These are phyloP conservation scores for Lasioglossum calceatum DNA, from an alignment of 2,888 invertebrate genomes.

Conservation along the genomic window DNA sequence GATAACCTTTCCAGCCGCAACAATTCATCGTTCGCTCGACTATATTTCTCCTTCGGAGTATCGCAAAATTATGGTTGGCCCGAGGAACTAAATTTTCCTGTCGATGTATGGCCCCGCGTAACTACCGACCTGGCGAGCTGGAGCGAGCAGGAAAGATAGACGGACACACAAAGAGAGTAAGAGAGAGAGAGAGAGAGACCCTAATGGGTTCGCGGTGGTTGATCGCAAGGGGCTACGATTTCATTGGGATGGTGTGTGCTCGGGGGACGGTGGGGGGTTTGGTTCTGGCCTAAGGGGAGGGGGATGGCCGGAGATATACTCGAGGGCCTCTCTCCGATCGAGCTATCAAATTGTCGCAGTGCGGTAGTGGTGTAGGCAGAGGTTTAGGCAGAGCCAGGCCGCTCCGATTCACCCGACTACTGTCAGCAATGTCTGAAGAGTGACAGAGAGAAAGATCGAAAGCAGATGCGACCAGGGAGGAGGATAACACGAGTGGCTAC, in stretches of 20 bases:
- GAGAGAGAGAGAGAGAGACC: constrained; percentile 10
- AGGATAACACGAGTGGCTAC: constrained; percentile 60
- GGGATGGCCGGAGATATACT: constrained; percentile 56
- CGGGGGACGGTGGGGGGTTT: constrained; percentile 10
- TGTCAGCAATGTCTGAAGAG: constrained; percentile 70
- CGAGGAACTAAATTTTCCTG: constrained; percentile 61
- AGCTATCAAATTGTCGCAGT: constrained; percentile 83
- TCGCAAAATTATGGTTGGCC: constrained; percentile 53
- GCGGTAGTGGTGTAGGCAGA: constrained; percentile 80
- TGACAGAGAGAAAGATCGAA: constrained; percentile 60
- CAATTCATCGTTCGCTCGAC: constrained; percentile 64
- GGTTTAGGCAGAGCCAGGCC: constrained; percentile 71
- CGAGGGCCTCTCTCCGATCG: constrained; percentile 69
- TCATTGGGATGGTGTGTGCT: constrained; percentile 47
- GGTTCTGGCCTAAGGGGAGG: constrained; percentile 5
- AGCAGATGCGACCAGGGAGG: constrained; percentile 40
- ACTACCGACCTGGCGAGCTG: constrained; percentile 19
- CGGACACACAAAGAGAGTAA: not conserved
- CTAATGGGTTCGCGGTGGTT: constrained; percentile 65
- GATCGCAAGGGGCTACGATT: constrained; percentile 67
- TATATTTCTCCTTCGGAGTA: constrained; percentile 54
- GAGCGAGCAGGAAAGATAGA: not conserved
- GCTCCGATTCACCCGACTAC: constrained; percentile 67
- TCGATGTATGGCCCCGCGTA: constrained; percentile 46
- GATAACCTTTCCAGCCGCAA: constrained; percentile 55